These are phyloP conservation scores for Conus canariensis DNA, from an alignment of 2,888 invertebrate species.

Conservation along the genomic window DNA sequence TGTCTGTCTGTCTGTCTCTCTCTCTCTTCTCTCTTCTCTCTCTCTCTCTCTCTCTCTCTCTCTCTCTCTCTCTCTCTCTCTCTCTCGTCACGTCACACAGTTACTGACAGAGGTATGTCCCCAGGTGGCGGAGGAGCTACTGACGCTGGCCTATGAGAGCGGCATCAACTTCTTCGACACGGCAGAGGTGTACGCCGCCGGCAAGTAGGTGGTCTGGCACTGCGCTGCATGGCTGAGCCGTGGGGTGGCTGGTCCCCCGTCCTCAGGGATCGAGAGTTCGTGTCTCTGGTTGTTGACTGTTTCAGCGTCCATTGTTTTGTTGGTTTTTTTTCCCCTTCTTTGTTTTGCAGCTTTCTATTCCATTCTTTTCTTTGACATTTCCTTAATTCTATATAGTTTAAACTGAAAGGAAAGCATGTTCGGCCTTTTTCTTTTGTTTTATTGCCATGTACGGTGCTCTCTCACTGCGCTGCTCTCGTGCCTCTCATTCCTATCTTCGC, in stretches of 20 bases:
- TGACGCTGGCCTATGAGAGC: conserved; percentile 94
- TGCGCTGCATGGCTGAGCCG: background rate
- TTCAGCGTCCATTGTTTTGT: too few relatives aligned
- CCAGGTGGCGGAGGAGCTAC: conserved; percentile 90
- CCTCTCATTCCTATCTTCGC: too few relatives aligned
- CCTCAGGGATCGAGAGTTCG: too few relatives aligned
- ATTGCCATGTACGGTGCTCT: too few relatives aligned
- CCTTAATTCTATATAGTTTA: too few relatives aligned
- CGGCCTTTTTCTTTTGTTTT: too few relatives aligned
- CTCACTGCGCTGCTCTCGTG: too few relatives aligned
- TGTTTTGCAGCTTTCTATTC: too few relatives aligned
- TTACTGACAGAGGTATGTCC: background rate
- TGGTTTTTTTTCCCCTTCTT: too few relatives aligned
- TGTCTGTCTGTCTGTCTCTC: background rate
- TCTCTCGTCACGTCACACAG: background rate
- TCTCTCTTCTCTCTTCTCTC: background rate
- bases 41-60: background rate
- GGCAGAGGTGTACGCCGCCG: conserved; percentile 90
- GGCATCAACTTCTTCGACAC: conserved; percentile 98
- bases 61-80: background rate
- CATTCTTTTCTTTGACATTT: too few relatives aligned
- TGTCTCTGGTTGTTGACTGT: too few relatives aligned
- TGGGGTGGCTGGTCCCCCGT: background rate
- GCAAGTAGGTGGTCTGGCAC: conserved; percentile 75
- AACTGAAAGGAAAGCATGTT: too few relatives aligned